Conservation (phyloP, 2,888 invertebrate species). For the Pedicia rivosa region DNA sequence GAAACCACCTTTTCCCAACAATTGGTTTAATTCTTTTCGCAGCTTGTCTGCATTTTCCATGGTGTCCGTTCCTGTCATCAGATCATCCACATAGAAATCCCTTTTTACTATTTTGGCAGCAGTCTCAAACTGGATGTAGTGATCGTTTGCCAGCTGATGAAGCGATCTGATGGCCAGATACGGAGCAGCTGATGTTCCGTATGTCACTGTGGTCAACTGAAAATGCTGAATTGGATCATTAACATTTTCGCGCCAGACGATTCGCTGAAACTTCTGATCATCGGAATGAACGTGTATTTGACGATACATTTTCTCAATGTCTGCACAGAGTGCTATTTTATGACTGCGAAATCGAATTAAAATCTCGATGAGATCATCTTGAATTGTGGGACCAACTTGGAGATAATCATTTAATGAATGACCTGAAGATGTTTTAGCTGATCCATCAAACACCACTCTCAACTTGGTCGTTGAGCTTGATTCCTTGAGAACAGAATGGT, state of each 20-base stretch:
- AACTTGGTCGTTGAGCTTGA: conserved; percentile 6
- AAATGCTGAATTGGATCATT: conserved; percentile 1
- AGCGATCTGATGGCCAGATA: conserved; percentile 5
- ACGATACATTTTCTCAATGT: conserved; percentile 11
- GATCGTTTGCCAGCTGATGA: conserved; percentile 6
- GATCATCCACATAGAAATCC: conserved; percentile 4
- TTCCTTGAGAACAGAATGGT: conserved; percentile 4
- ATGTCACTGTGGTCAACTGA: conserved; percentile 1
- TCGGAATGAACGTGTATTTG: conserved; percentile 8
- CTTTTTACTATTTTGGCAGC: not conserved
- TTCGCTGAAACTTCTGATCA: conserved; percentile 6
- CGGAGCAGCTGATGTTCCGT: conserved; percentile 6
- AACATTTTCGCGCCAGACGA: conserved; percentile 7
- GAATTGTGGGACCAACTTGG: conserved; percentile 3
- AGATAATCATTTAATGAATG: not conserved
- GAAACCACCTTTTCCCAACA: not conserved
- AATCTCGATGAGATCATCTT: not conserved
- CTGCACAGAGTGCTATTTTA: no score
- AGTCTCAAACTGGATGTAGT: not conserved
- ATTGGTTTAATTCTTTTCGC: not conserved
- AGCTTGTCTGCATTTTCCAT: not conserved
- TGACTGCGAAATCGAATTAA: conserved; percentile 3
- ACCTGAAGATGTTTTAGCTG: not conserved
- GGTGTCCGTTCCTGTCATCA: not conserved
- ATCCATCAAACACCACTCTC: no score